Percentiles rank a stretch among this genome's conserved stretches.
phyloP scores from a whole-genome alignment of 2,797 vertebrate species.

The Arremon brunneinucha region DNA sequence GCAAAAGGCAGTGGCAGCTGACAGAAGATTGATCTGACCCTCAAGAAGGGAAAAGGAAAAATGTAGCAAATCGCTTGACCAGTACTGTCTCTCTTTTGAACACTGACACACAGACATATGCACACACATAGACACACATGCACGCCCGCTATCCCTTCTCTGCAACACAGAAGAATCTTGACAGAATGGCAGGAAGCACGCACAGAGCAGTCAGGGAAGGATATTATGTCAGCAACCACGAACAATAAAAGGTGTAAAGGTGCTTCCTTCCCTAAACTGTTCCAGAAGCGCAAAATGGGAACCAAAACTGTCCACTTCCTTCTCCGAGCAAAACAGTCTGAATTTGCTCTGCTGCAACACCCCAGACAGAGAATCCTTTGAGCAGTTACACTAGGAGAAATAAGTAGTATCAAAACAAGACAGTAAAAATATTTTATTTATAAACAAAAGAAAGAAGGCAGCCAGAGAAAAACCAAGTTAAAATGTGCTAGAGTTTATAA shows the following conservation, averaged over 20 bases:
- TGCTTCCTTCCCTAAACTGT: constrained; percentile 93
- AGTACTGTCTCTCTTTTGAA: neutral
- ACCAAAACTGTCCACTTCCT: constrained; percentile 89
- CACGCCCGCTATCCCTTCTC: constrained; percentile 32
- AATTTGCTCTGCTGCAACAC: constrained; percentile 70
- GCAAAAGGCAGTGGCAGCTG: constrained; percentile 61
- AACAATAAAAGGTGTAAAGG: constrained; percentile 96
- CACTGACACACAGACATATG: neutral
- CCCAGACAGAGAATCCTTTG: constrained; percentile 69
- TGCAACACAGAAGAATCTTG: constrained; percentile 75
- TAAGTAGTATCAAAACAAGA: constrained; percentile 42
- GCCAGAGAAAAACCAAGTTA: constrained; percentile 23
- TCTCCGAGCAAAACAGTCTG: constrained; percentile 78
- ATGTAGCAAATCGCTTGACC: constrained; percentile 26
- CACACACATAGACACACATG: neutral
- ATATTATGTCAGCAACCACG: constrained; percentile 88
- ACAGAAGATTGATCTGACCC: constrained; percentile 68
- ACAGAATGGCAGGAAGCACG: constrained; percentile 91
- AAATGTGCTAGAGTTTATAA: neutral
- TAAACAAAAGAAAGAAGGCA: constrained; percentile 31
- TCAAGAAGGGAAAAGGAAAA: constrained; percentile 58
- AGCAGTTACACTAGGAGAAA: constrained; percentile 67
- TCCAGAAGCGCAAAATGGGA: constrained; percentile 87
- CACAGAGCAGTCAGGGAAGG: constrained; percentile 84
- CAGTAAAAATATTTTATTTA: constrained; percentile 45